Evolutionary conservation across 2,113 vertebrate species (phyloP).

Genomic region (Cephalopholis sonnerati): DNA sequence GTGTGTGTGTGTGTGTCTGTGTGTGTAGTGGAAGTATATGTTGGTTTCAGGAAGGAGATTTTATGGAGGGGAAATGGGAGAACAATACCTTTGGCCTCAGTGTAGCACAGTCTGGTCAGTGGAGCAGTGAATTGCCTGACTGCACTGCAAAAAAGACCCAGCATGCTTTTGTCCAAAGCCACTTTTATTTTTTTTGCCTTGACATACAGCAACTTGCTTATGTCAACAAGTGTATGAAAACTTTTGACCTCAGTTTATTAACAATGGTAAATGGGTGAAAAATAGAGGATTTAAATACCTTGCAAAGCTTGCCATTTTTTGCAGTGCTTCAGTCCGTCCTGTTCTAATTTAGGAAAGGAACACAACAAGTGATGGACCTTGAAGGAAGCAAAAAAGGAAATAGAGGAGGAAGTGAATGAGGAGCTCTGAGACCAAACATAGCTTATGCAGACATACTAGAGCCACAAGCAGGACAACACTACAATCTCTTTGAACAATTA

Average conservation of each 20-base stretch:
- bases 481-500: neutral
- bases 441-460: neutral
- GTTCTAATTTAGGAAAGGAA: constrained; percentile 46
- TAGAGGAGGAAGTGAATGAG: constrained; percentile 37
- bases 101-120: constrained; percentile 17
- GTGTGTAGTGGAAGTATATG: constrained; percentile 38
- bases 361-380: constrained; percentile 22
- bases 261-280: neutral
- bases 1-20: constrained; percentile 4
- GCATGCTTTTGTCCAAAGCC: neutral
- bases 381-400: constrained; percentile 48
- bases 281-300: neutral
- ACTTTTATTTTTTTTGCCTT: neutral
- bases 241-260: neutral
- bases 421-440: constrained; percentile 37
- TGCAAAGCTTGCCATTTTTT: neutral
- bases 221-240: neutral
- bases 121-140: constrained; percentile 3
- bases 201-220: neutral
- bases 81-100: constrained; percentile 69
- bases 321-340: neutral
- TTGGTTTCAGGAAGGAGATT: constrained; percentile 67
- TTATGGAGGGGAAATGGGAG: constrained; percentile 59
- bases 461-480: neutral
- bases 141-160: constrained; percentile 8